Evolutionary conservation across 2,888 invertebrate species (phyloP).

Genomic region (Conchocele bisecta): DNA sequence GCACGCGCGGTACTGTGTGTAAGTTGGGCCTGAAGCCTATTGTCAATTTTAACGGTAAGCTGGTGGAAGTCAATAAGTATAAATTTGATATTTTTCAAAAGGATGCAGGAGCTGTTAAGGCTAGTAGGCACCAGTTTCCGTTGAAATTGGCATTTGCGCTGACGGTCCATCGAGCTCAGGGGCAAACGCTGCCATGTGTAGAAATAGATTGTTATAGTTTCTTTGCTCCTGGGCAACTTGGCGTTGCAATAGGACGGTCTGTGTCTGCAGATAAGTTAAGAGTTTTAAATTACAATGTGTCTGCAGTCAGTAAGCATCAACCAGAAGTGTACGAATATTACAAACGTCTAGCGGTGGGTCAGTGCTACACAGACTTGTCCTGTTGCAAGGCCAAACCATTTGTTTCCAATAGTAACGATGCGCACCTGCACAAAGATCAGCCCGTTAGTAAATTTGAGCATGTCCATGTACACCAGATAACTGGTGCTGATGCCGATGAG

Average conservation of each 20-base stretch:
- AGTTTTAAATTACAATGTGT: neutral
- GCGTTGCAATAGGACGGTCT: conserved; percentile 4
- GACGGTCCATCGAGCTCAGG: conserved; percentile 5
- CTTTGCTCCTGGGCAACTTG: conserved; percentile 12
- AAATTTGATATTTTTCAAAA: neutral
- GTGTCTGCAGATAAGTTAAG: neutral
- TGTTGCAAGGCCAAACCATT: too few relatives aligned
- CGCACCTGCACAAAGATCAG: too few relatives aligned
- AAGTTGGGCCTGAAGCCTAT: neutral
- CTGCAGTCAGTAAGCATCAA: neutral
- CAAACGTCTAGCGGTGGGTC: too few relatives aligned
- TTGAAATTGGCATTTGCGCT: conserved; percentile 2
- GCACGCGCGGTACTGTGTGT: neutral
- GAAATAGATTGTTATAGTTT: conserved; percentile 7
- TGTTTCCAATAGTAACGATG: too few relatives aligned
- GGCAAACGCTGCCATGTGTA: neutral
- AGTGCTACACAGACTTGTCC: too few relatives aligned
- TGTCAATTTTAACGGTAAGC: neutral
- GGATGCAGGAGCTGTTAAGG: neutral
- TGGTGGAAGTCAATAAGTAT: neutral
- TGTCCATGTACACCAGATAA: too few relatives aligned
- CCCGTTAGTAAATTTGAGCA: too few relatives aligned
- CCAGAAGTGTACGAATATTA: neutral
- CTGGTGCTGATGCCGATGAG: too few relatives aligned
- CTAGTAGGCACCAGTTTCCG: conserved; percentile 5